Evolutionary conservation across 2,797 vertebrate genomes (phyloP).

Genomic region (Tamandua tetradactyla): DNA sequence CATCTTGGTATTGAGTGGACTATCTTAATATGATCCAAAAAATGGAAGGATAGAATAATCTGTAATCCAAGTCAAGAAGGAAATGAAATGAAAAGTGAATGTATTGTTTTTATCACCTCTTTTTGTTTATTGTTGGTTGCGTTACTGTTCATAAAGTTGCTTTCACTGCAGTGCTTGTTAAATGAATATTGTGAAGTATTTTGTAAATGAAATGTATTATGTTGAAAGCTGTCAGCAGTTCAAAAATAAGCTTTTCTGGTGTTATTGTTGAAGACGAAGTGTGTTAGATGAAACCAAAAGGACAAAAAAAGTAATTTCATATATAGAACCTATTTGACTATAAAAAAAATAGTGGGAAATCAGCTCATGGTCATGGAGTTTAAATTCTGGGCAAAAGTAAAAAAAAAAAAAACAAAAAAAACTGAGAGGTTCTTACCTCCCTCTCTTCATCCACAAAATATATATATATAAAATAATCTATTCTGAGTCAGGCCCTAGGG

Average conservation of each 20-base stretch:
- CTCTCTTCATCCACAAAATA: neutral
- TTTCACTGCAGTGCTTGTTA: slow-evolving; percentile 82
- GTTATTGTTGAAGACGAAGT: slow-evolving; percentile 78
- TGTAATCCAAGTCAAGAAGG: slow-evolving; percentile 70
- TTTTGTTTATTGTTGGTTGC: slow-evolving; percentile 80
- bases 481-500: neutral
- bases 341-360: slow-evolving; percentile 58
- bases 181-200: slow-evolving; percentile 84
- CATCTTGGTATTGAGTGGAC: slow-evolving; percentile 67
- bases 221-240: slow-evolving; percentile 83
- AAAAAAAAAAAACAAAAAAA: neutral
- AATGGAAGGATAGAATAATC: slow-evolving; percentile 66
- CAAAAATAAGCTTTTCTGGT: slow-evolving; percentile 80
- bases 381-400: neutral
- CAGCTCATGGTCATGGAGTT: neutral
- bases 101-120: slow-evolving; percentile 76
- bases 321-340: slow-evolving; percentile 84
- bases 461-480: neutral
- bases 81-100: slow-evolving; percentile 68
- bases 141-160: slow-evolving; percentile 84
- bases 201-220: slow-evolving; percentile 85
- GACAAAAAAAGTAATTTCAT: slow-evolving; percentile 80
- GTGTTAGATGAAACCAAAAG: slow-evolving; percentile 84
- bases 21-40: slow-evolving; percentile 29
- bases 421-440: neutral